phyloP scores from a whole-genome alignment of 2,113 vertebrate species.

The Hippopotamus amphibius region DNA sequence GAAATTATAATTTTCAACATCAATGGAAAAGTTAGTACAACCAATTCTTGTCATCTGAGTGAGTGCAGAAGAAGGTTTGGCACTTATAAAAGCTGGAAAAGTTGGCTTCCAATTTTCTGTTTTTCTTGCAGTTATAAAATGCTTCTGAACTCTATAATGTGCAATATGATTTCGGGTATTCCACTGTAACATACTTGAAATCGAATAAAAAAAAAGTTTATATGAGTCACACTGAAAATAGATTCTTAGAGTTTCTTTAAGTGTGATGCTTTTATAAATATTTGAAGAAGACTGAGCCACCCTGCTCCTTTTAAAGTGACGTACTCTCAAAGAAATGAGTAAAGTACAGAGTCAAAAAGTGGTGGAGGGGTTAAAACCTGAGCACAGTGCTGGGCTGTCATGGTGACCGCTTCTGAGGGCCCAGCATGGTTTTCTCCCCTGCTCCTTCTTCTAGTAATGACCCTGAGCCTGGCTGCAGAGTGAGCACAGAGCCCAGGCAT shows the following conservation, averaged over 20 bases:
- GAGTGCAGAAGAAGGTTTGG: constrained; percentile 1
- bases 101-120: neutral
- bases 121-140: constrained; percentile 35
- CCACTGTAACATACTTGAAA: neutral
- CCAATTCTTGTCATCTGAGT: constrained; percentile 23
- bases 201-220: constrained; percentile 15
- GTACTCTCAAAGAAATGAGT: neutral
- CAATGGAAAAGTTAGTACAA: constrained; percentile 51
- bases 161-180: constrained; percentile 24
- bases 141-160: constrained; percentile 38
- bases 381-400: neutral
- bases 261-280: neutral
- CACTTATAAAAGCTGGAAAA: neutral
- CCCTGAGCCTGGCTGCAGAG: too few relatives aligned
- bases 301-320: neutral
- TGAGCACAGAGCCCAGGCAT: neutral
- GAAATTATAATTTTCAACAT: constrained; percentile 50
- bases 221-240: neutral
- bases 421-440: rapidly evolving
- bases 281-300: neutral
- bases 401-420: neutral
- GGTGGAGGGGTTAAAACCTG: neutral
- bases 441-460: neutral
- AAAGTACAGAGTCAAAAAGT: neutral
- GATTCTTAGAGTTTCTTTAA: neutral